Evolutionary conservation across 2,888 invertebrate genomes (phyloP).

Genomic region (Rhingia campestris): DNA sequence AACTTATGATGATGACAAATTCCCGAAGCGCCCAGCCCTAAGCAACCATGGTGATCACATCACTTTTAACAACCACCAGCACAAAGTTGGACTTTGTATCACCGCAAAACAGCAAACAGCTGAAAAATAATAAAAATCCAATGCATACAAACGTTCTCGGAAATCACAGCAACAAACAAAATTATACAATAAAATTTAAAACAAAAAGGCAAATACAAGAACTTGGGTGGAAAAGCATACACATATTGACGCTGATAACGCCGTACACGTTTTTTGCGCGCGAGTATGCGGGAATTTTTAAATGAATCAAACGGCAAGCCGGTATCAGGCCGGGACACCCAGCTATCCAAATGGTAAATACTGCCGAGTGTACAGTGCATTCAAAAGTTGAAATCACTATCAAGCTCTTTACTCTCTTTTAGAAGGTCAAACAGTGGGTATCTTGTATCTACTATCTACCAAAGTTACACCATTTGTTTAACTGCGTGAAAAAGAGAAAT

Average conservation of each 20-base stretch:
- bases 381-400: background rate
- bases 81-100: background rate
- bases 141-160: background rate
- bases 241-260: background rate
- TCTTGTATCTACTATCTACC: too few relatives aligned
- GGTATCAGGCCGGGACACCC: background rate
- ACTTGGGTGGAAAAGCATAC: background rate
- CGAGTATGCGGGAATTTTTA: background rate
- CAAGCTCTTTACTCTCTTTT: background rate
- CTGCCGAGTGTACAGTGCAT: background rate
- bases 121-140: background rate
- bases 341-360: background rate
- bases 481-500: constrained; percentile 1
- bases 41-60: background rate
- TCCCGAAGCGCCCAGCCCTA: background rate
- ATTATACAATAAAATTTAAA: background rate
- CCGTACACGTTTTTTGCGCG: background rate
- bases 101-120: background rate
- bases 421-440: constrained; percentile 3
- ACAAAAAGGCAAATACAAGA: background rate
- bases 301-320: background rate
- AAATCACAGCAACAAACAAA: background rate
- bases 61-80: background rate
- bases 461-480: background rate
- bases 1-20: background rate